These are phyloP conservation scores for Plectrocnemia conspersa DNA, from an alignment of 1,140 invertebrate species.

Conservation along the genomic window DNA sequence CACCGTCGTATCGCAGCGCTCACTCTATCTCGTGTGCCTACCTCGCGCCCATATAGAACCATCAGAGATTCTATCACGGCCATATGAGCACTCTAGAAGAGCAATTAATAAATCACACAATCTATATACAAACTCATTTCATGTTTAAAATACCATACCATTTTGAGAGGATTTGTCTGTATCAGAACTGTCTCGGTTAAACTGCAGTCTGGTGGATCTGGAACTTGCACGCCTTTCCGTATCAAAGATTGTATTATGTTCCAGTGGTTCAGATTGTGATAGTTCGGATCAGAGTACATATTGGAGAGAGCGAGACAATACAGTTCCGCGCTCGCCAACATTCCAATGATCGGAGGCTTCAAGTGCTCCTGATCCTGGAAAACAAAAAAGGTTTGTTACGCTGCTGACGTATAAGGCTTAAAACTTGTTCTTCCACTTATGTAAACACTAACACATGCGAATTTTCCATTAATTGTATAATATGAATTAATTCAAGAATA, in stretches of 20 bases:
- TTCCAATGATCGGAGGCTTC: slow-evolving; percentile 88
- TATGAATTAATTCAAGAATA: neutral
- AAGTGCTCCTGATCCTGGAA: slow-evolving; percentile 86
- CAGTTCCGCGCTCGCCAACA: slow-evolving; percentile 89
- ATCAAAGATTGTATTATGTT: slow-evolving; percentile 88
- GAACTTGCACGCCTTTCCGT: slow-evolving; percentile 84
- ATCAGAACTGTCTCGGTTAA: slow-evolving; percentile 95
- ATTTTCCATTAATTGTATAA: too few species aligned
- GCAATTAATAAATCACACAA: slow-evolving; percentile 22
- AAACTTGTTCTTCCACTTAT: too few species aligned
- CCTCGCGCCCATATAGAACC: slow-evolving; percentile 89
- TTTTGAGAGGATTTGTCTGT: slow-evolving; percentile 90
- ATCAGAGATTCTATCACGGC: slow-evolving; percentile 96
- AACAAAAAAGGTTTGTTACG: slow-evolving; percentile 17
- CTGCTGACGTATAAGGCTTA: too few species aligned
- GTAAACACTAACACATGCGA: too few species aligned
- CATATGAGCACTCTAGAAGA: slow-evolving; percentile 83
- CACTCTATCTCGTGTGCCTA: slow-evolving; percentile 84
- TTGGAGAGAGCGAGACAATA: slow-evolving; percentile 94
- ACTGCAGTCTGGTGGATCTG: slow-evolving; percentile 76
- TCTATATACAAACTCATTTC: slow-evolving; percentile 1
- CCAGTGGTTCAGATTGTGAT: slow-evolving; percentile 91
- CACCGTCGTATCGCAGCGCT: slow-evolving; percentile 78
- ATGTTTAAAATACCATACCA: slow-evolving; percentile 60
- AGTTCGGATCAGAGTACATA: slow-evolving; percentile 95